Conservation (phyloP, 2,888 invertebrate species). For the Furcula furcula region DNA sequence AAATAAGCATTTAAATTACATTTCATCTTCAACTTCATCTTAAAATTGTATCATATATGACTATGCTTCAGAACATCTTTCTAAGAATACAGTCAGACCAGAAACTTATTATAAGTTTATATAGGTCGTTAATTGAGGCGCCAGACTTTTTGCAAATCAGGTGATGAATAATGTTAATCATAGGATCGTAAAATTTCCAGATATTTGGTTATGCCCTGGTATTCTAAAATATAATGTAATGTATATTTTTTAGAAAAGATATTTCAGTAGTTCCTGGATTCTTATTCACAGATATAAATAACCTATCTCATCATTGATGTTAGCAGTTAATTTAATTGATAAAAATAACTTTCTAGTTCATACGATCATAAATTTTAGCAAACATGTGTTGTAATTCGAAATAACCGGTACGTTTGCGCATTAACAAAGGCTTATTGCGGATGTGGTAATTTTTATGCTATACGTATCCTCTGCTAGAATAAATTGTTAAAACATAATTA, state of each 20-base stretch:
- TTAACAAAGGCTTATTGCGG: conserved; percentile 35
- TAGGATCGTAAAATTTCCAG: background rate
- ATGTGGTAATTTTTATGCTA: conserved; percentile 49
- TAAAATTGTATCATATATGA: too few relatives aligned
- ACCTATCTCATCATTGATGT: background rate
- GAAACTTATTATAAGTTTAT: conserved; percentile 35
- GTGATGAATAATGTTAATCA: background rate
- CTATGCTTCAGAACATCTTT: conserved; percentile 29
- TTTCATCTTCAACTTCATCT: too few relatives aligned
- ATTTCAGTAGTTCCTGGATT: background rate
- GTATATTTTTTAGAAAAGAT: too few relatives aligned
- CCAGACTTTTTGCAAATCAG: conserved; percentile 8
- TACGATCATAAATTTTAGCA: conserved; percentile 4
- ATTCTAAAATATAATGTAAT: too few relatives aligned
- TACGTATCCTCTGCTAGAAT: conserved; percentile 27
- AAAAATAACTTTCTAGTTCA: conserved; percentile 16
- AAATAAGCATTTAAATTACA: too few relatives aligned
- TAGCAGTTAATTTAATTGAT: conserved; percentile 2
- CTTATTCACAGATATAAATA: background rate
- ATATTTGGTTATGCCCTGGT: background rate
- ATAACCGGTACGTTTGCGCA: conserved; percentile 2
- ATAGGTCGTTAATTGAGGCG: conserved; percentile 22
- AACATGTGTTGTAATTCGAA: conserved; percentile 22
- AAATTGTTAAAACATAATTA: conserved; percentile 22
- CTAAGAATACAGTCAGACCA: conserved; percentile 29